Evolutionary conservation across 2,113 vertebrate species (phyloP).

Genomic region (Hippopotamus amphibius): DNA sequence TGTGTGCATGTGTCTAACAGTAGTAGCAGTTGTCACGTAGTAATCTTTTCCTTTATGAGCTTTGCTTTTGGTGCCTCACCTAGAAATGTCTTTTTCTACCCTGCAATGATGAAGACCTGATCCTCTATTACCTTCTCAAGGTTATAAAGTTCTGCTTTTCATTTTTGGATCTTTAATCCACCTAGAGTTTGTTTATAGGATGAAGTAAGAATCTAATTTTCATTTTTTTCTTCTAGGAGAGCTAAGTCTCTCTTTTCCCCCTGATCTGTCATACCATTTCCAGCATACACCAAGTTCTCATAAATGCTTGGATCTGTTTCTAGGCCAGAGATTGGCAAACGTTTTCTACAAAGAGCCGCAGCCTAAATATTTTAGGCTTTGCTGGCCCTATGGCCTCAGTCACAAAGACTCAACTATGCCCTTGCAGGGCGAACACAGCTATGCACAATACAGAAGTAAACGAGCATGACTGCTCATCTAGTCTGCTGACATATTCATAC

Average conservation of each 20-base stretch:
- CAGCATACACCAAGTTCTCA: not conserved
- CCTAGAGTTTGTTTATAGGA: not conserved
- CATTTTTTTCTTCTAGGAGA: not conserved
- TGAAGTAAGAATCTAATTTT: not conserved
- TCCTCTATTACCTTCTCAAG: not conserved
- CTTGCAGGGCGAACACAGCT: fast-evolving
- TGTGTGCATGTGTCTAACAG: not conserved
- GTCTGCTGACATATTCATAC: no score
- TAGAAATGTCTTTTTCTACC: not conserved
- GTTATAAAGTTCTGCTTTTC: not conserved
- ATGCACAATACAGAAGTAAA: not conserved
- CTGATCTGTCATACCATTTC: not conserved
- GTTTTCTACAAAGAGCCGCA: not conserved
- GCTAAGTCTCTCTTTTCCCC: not conserved
- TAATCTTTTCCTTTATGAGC: not conserved
- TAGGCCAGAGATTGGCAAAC: not conserved
- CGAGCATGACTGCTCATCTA: fast-evolving
- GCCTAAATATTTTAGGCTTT: not conserved
- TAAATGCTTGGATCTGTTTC: not conserved
- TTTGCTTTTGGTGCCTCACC: not conserved
- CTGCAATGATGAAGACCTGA: not conserved
- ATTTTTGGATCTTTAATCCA: not conserved
- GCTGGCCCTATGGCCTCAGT: fast-evolving
- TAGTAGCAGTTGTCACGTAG: not conserved
- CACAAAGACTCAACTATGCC: not conserved